Evolutionary conservation across 2,797 vertebrate species (phyloP).

Genomic region (Parauchenoglanis ngamensis): DNA sequence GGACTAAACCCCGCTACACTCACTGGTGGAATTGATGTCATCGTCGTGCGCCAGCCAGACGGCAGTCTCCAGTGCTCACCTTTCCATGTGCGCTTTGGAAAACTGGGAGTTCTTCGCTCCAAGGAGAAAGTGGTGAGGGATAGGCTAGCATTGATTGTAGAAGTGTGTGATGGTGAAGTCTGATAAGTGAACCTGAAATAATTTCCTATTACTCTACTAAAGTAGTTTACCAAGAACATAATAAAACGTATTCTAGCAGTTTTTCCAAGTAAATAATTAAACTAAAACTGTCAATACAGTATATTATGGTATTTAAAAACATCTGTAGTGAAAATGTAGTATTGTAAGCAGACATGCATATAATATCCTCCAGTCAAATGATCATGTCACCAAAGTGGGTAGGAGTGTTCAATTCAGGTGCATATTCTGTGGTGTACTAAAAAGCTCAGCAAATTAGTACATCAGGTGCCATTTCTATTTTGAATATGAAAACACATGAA

Average conservation of each 20-base stretch:
- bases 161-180: neutral
- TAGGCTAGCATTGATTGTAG: neutral
- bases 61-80: slow-evolving; percentile 92
- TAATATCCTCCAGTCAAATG: neutral
- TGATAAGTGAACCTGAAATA: neutral
- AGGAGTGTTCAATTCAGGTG: neutral
- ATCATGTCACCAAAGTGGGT: neutral
- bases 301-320: neutral
- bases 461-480: neutral
- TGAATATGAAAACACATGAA: neutral
- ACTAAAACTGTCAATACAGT: neutral
- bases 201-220: neutral
- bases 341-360: neutral
- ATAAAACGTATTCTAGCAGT: neutral
- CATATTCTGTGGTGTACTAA: neutral
- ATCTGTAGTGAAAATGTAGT: neutral
- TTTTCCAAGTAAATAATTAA: neutral
- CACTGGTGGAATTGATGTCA: slow-evolving; percentile 89
- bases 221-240: neutral
- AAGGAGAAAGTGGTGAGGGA: slow-evolving; percentile 91
- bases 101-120: slow-evolving; percentile 90
- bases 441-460: neutral
- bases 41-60: slow-evolving; percentile 88
- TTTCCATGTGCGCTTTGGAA: slow-evolving; percentile 94
- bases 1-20: slow-evolving; percentile 91